phyloP scores from a whole-genome alignment of 2,797 vertebrate species.

The Craterocephalus amniculus region DNA sequence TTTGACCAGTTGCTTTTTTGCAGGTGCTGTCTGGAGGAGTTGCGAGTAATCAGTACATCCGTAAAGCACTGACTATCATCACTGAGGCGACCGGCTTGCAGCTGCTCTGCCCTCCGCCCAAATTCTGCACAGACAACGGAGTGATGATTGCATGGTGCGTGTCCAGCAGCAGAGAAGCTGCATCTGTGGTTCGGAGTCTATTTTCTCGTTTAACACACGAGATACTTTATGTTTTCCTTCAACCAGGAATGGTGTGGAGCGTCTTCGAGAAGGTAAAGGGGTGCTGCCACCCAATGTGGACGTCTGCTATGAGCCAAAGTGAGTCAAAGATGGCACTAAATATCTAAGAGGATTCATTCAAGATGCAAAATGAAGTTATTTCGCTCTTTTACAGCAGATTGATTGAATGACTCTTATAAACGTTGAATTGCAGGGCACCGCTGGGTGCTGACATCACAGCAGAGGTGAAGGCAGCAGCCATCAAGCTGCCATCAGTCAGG shows the following conservation, averaged over 20 bases:
- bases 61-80: conserved; percentile 82
- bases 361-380: background rate
- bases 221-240: background rate
- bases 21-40: conserved; percentile 96
- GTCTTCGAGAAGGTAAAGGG: conserved; percentile 86
- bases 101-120: conserved; percentile 89
- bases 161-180: background rate
- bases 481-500: conserved; percentile 85
- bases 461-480: conserved; percentile 87
- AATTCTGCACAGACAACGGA: conserved; percentile 95
- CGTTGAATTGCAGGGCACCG: conserved; percentile 83
- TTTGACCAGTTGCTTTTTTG: background rate
- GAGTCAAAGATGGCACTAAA: conserved; percentile 37
- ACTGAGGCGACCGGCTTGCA: conserved; percentile 81
- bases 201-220: background rate
- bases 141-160: conserved; percentile 96
- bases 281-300: conserved; percentile 80
- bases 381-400: background rate
- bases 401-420: background rate
- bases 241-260: conserved; percentile 93
- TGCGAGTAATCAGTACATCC: conserved; percentile 92
- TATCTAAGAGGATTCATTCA: background rate
- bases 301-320: conserved; percentile 91
- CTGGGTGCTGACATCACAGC: conserved; percentile 90
- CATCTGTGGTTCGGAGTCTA: background rate